A percentile compares a stretch with the other conserved stretches of the same genome.
Conservation (phyloP, 2,113 vertebrate species). For the Podarcis muralis region DNA sequence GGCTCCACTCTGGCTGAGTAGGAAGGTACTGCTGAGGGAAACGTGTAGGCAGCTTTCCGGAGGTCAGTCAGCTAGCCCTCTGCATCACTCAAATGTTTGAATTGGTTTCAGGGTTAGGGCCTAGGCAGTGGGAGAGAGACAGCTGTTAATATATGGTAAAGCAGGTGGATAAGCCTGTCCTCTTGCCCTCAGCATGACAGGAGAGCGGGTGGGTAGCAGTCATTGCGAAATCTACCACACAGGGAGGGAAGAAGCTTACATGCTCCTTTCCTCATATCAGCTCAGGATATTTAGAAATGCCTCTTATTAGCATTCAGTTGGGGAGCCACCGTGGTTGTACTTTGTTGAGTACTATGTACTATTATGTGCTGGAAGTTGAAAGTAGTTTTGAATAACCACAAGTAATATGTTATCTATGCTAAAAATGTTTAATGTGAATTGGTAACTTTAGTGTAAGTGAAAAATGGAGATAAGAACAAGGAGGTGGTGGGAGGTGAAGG, state of each 20-base stretch:
- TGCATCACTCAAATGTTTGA: not conserved
- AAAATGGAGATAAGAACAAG: not conserved
- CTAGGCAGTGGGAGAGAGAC: not conserved
- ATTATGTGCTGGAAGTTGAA: no score
- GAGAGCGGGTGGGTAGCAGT: no score
- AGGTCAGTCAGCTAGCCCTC: not conserved
- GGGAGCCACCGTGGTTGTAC: not conserved
- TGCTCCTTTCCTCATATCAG: not conserved
- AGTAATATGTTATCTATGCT: not conserved
- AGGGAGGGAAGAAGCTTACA: not conserved
- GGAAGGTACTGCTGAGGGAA: not conserved
- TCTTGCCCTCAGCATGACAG: not conserved
- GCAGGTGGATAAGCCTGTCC: not conserved
- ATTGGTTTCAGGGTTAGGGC: constrained; percentile 15
- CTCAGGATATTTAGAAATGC: not conserved
- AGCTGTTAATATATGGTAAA: constrained; percentile 30
- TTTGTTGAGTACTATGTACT: not conserved
- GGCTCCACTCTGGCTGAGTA: constrained; percentile 3
- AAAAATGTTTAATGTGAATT: not conserved
- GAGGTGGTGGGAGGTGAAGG: not conserved
- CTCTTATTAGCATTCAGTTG: not conserved
- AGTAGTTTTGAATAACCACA: not conserved
- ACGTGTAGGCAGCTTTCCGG: not conserved
- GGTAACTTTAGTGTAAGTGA: no score
- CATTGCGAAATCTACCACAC: not conserved